Evolutionary conservation across 1,140 invertebrate species (phyloP), one percentile per base, ranked within the genome.

Genomic region (Trichonephila clavipes): DNA sequence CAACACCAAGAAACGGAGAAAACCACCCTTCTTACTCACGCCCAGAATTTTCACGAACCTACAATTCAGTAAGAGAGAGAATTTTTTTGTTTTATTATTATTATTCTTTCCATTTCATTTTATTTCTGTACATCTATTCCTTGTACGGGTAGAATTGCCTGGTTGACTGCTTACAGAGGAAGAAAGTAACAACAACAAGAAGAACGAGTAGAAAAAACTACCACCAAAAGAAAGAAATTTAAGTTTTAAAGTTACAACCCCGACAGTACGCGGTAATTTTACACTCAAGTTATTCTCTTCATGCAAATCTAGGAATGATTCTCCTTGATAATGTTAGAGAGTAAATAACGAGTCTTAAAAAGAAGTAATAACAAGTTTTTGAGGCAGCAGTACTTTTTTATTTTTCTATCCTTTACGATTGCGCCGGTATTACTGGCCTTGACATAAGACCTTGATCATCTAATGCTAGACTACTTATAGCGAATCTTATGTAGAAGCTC

Each of bases 281-380:
- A 69, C 87, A 88, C 64, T 69, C 87, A 88, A 72, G 64, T 51
- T 88, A 88, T 88, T 69, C 64, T 6, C 8, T n/a, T 59, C 87
- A 88, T 88, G 87, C 87, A 88, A 88, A 88, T 88, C 87, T 83
- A 58, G 82, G 64, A 88, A 88, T 58, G 87, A 88, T 88, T 88
- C 34, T 28, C 87, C 87, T 88, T 88, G 87, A 88, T 88, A 69
- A 88, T 61, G 59, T 72, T 69, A 12, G 61, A n/a, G 87, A 88
- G 61, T 88, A 88, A 88, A 88, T 88, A 88, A 88, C 87, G 69
- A 88, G 87, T 88, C 64, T 88, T 66, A 88, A 88, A 88, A 64
- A 88, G 61, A 72, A 88, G 87, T 88, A 88, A 88, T 88, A 88
- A 88, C 87, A 88, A 88, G 87, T 88, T 88, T 88, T 88, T 88